Conservation (phyloP, 53 echinoderm and acorn worm genomes). For the Echinarachnius parma region DNA sequence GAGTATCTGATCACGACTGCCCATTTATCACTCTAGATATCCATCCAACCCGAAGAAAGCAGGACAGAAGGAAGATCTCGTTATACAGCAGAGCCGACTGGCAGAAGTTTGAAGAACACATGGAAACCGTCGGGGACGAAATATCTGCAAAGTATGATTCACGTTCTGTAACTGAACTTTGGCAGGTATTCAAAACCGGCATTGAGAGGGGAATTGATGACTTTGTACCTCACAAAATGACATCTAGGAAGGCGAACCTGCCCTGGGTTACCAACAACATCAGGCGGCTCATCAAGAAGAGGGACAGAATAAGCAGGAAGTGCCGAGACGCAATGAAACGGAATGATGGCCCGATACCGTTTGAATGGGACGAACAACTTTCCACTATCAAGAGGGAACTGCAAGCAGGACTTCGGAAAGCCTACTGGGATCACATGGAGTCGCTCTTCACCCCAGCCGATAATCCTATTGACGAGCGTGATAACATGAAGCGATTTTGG, state of each 20-base stretch:
- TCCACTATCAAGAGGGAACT: too few species aligned
- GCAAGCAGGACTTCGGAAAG: too few species aligned
- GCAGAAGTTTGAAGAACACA: conserved; percentile 2
- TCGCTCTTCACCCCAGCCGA: too few species aligned
- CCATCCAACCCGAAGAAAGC: background rate
- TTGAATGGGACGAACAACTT: too few species aligned
- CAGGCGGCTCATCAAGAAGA: conserved; percentile 26
- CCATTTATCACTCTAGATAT: conserved; percentile 12
- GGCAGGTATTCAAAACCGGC: conserved; percentile 25
- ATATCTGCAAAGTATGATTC: background rate
- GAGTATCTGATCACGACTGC: conserved; percentile 34
- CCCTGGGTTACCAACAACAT: conserved; percentile 18
- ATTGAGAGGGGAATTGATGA: conserved; percentile 8
- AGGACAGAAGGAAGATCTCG: background rate
- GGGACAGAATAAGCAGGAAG: background rate
- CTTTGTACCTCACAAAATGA: background rate
- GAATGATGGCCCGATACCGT: too few species aligned
- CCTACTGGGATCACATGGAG: too few species aligned
- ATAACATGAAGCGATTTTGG: too few species aligned
- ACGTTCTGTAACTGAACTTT: background rate
- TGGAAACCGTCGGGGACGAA: background rate
- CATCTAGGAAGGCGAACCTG: background rate
- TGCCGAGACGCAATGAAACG: too few species aligned
- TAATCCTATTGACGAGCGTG: too few species aligned
- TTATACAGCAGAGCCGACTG: conserved; percentile 33